phyloP scores from a whole-genome alignment of 2,888 invertebrate genomes.

The Agrotis segetum region DNA sequence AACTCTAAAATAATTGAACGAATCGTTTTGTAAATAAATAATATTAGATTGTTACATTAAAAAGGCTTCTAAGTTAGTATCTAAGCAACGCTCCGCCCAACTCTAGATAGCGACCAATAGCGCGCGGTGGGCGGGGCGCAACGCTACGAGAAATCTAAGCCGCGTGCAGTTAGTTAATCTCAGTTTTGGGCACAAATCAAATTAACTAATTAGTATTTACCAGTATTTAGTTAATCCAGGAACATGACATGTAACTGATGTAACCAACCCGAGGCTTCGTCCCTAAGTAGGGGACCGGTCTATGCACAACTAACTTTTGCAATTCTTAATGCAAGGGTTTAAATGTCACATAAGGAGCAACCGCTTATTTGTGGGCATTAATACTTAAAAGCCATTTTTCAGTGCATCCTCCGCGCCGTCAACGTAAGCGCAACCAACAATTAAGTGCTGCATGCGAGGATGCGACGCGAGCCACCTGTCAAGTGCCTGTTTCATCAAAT shows the following conservation, averaged over 20 bases:
- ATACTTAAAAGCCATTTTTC: conserved; percentile 87
- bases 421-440: conserved; percentile 84
- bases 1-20: conserved; percentile 23
- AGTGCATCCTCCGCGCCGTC: conserved; percentile 80
- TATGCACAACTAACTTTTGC: conserved; percentile 72
- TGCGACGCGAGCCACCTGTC: conserved; percentile 89
- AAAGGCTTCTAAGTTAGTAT: conserved; percentile 85
- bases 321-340: conserved; percentile 76
- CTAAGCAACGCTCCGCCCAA: conserved; percentile 88
- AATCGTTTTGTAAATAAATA: conserved; percentile 55
- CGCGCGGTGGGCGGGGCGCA: conserved; percentile 84
- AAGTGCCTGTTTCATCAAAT: conserved; percentile 89
- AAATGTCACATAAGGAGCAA: conserved; percentile 83
- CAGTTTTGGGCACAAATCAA: conserved; percentile 55
- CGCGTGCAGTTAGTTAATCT: conserved; percentile 63
- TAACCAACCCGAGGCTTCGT: conserved; percentile 26
- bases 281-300: conserved; percentile 64
- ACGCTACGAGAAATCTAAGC: conserved; percentile 82
- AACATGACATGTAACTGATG: conserved; percentile 14
- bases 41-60: conserved; percentile 71
- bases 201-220: conserved; percentile 30
- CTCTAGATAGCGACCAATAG: conserved; percentile 84
- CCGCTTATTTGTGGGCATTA: conserved; percentile 88
- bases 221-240: conserved; percentile 12
- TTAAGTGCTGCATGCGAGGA: conserved; percentile 84